Base-by-base conservation (phyloP, 1,140 invertebrate genomes). In the Penaeus chinensis region DNA sequence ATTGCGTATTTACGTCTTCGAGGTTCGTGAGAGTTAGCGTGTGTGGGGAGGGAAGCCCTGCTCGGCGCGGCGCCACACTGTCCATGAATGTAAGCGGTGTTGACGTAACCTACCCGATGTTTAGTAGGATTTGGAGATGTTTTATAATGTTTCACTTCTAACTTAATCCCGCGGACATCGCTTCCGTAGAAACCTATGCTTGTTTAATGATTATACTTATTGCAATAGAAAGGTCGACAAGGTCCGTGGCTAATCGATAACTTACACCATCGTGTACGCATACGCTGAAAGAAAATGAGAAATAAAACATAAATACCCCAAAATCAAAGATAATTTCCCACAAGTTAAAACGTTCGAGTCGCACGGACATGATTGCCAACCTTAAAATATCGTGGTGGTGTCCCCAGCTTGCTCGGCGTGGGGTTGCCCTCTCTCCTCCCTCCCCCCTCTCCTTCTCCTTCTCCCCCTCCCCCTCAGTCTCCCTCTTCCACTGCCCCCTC, bases 51-150 rank as follows among this genome's bases (percentile, higher is more conserved):
- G 80, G 62, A 82, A 66, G 62, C 63, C 80, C 78, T 74, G 63
- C 61, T 69, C 80, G 62, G 61, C 62, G 27, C 78, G 80, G 80
- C 80, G 80, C 80, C 80, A 82, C 80, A 82, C 80, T 82, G 80
- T 82, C 80, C 80, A 82, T 82, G 80, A 82, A 82, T 82, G 80
- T 82, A 81, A 81, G 79, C 79, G 61, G 79, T 22, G 63, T 82
- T 82, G 63, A 69, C 80, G 80, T 82, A 82, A 82, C 80, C 18
- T 19, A 81, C 16, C 54, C 79, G 61, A 81, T 63, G 79, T 81
- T 81, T 37, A 65, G 61, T 54, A 32, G 62, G n/a, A 63, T 65
- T 37, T 65, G 27, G 61, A 27, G 61, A 81, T 19, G 24, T 81
- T 81, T 81, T 81, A 81, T 19, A 81, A 32, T 81, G 62, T 81